Base-by-base conservation (phyloP, 1,140 invertebrate genomes). In the Cotesia typhae region DNA sequence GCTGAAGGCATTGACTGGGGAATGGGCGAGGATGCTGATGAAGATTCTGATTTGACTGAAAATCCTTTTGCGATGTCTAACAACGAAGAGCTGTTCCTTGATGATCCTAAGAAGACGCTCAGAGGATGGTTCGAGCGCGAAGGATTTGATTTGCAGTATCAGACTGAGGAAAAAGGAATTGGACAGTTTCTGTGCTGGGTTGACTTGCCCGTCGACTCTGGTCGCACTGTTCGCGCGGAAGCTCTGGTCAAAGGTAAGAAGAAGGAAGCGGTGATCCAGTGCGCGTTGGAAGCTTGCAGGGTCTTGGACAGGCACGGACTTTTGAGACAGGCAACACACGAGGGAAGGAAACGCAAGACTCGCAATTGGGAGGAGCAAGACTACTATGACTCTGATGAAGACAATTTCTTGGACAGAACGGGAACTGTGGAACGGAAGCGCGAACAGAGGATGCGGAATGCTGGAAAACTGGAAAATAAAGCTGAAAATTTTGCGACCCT, bases 351-450 rank as follows among this genome's bases (percentile, higher is more conserved):
- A 69, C 87, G 91, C 6, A 94, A 94, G 81, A 81, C 85, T n/a
- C 90, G 90, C 74, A 92, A 94, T 79, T 94, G 93, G 93, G 92
- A 93, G 81, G 94, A 95, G 51, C 92, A 96, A 82, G 96, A 98
- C 87, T 98, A 90, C 83, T 98, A 98, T 84, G 95, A 98, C 80
- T 97, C 95, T n/a, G 98, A 99, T 83, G 98, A 99, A 74, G 98
- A 99, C 84, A 94, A 94, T 14, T 99, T 95, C 87, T 89, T 98
- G 65, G 98, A 99, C 85, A 88, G 98, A 78, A 99, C 98, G 7
- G 98, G 98, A 5, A 91, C 92, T 64, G 91, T 99, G 38, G 96
- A 98, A 82, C 92, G 91, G 73, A 98, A 98, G 85, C 87, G 97
- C 12, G 88, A 92, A 76, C 89, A 90, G 72, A 87, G 96, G 78